These are phyloP conservation scores for Labrus mixtus DNA, from an alignment of 2,113 vertebrate genomes.

Conservation along the genomic window DNA sequence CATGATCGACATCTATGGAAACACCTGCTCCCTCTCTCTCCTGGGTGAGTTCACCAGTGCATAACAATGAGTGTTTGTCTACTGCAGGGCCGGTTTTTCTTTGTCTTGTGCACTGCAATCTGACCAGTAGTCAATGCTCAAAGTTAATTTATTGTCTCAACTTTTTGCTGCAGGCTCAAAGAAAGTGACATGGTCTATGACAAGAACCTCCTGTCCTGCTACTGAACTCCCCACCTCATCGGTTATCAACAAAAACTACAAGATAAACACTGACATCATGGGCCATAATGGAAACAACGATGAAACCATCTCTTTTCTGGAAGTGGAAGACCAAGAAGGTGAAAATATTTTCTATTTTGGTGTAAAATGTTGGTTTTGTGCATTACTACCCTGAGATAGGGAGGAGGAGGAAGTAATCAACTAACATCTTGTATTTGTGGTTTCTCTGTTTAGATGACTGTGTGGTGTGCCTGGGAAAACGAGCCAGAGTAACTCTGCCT, in stretches of 20 bases:
- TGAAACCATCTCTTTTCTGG: slow-evolving; percentile 41
- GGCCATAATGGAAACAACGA: neutral
- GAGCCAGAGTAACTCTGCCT: slow-evolving; percentile 40
- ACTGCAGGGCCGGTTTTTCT: neutral
- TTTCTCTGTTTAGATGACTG: slow-evolving; percentile 53
- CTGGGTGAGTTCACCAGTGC: slow-evolving; percentile 76
- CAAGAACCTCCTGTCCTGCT: slow-evolving; percentile 70
- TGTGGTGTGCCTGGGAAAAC: slow-evolving; percentile 69
- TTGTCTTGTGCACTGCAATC: slow-evolving; percentile 32
- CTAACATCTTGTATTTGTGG: slow-evolving; percentile 3
- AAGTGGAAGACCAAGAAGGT: slow-evolving; percentile 65
- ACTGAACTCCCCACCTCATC: neutral
- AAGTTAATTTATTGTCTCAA: neutral
- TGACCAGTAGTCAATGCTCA: slow-evolving; percentile 40
- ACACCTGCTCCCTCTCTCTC: slow-evolving; percentile 82
- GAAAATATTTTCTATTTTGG: neutral
- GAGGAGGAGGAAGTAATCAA: neutral
- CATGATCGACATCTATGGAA: slow-evolving; percentile 89
- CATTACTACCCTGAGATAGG: neutral
- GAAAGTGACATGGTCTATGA: slow-evolving; percentile 21
- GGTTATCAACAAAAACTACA: neutral
- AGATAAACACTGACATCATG: neutral
- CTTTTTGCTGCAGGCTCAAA: slow-evolving; percentile 73
- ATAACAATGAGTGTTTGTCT: neutral
- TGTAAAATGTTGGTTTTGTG: neutral